phyloP scores from a whole-genome alignment of 1,140 invertebrate species.

The Campoletis sonorensis region DNA sequence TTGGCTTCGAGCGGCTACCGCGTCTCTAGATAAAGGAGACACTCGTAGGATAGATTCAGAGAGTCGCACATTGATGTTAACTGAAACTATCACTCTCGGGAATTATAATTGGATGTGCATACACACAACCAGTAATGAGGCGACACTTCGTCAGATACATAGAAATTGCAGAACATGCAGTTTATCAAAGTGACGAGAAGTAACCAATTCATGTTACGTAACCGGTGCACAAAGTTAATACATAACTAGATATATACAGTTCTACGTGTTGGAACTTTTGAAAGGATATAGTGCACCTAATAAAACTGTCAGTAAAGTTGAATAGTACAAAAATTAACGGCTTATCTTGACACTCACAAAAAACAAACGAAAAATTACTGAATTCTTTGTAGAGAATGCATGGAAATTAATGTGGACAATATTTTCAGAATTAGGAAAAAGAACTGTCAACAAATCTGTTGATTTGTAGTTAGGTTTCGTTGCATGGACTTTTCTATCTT shows the following conservation, averaged over 20 bases:
- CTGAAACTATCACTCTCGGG: background rate
- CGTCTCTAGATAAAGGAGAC: background rate
- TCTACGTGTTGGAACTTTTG: background rate
- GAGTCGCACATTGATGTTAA: background rate
- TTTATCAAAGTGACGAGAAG: background rate
- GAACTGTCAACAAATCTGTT: no score
- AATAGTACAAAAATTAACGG: no score
- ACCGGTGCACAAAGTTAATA: background rate
- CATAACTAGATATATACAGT: background rate
- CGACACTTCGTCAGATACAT: background rate
- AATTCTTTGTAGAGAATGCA: no score
- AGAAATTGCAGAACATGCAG: background rate
- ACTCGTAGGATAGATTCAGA: background rate
- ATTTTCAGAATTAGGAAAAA: no score
- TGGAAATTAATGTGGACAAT: no score
- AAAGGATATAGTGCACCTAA: no score
- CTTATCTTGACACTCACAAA: no score
- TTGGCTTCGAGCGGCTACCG: no score
- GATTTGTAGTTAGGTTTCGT: no score
- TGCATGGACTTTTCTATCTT: no score
- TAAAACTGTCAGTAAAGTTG: no score
- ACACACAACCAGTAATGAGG: background rate
- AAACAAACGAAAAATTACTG: no score
- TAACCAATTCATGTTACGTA: background rate
- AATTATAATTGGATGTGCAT: conserved; percentile 20